Percentiles rank a stretch among this genome's conserved stretches.
Evolutionary conservation across 1,140 invertebrate genomes (phyloP).

Genomic region (Philotrypesis tridentata): DNA sequence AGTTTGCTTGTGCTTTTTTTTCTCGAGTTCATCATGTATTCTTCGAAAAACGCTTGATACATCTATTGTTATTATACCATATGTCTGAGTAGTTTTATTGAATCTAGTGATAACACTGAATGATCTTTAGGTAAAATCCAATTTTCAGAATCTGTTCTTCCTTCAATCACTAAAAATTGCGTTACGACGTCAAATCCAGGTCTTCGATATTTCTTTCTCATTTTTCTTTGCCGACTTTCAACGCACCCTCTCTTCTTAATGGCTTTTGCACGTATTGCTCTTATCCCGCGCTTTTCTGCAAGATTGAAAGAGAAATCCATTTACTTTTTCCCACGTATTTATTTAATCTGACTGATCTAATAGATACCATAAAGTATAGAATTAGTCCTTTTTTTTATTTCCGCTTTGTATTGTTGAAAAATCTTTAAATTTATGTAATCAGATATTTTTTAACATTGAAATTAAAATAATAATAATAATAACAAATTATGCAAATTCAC

Average conservation of each 20-base stretch:
- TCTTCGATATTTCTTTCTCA: constrained; percentile 14
- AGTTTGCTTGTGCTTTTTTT: no score
- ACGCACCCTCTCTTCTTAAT: background rate
- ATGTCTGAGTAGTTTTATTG: background rate
- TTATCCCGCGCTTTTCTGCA: background rate
- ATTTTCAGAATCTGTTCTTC: constrained; percentile 18
- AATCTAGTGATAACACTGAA: background rate
- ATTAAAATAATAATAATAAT: no score
- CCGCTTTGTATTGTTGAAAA: no score
- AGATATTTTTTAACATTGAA: no score
- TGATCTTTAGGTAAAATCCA: background rate
- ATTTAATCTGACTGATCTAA: background rate
- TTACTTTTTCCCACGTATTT: background rate
- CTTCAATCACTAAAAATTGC: constrained; percentile 31
- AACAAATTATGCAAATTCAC: no score
- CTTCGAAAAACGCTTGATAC: no score
- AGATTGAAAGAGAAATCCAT: background rate
- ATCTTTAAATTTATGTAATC: no score
- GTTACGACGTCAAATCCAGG: background rate
- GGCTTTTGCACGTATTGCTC: constrained; percentile 7
- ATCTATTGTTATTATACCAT: background rate
- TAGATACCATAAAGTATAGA: no score
- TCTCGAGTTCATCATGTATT: no score
- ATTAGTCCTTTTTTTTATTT: no score
- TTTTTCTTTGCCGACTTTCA: background rate